Percentiles rank a stretch among this genome's conserved stretches.
phyloP scores from a whole-genome alignment of 2,797 vertebrate genomes.

The Orestias chungarensis region DNA sequence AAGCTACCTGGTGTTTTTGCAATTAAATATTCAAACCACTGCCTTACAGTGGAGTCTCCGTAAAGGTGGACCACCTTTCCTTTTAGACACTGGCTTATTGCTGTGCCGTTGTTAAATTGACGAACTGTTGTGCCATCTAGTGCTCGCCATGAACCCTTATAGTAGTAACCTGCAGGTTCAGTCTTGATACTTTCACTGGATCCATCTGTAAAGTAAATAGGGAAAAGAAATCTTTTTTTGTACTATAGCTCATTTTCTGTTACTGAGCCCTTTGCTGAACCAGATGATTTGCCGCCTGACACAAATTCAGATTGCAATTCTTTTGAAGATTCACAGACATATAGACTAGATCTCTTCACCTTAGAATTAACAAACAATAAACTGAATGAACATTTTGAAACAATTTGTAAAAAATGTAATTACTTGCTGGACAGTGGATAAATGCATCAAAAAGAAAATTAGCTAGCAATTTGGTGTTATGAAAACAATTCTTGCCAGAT shows the following conservation, averaged over 20 bases:
- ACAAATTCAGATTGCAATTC: background rate
- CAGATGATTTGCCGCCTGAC: background rate
- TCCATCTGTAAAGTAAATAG: conserved; percentile 5
- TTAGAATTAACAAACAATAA: too few species aligned
- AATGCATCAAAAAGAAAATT: background rate
- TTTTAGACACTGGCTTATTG: conserved; percentile 84
- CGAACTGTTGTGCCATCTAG: conserved; percentile 57
- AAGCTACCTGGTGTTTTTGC: conserved; percentile 82
- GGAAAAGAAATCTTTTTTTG: background rate
- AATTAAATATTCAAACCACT: conserved; percentile 85
- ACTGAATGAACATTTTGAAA: background rate
- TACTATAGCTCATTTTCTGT: too few species aligned
- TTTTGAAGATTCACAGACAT: background rate
- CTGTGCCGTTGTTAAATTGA: conserved; percentile 81
- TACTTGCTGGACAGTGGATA: background rate
- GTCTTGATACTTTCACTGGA: conserved; percentile 7
- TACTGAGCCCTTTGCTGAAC: background rate
- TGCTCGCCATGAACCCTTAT: conserved; percentile 73
- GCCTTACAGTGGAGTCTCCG: conserved; percentile 79
- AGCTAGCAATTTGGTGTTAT: background rate
- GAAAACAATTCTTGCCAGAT: background rate
- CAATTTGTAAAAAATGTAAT: background rate
- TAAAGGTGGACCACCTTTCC: conserved; percentile 78
- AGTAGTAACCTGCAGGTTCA: conserved; percentile 86
- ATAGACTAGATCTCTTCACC: background rate